These are phyloP conservation scores for Papilio protenor DNA, from an alignment of 2,888 invertebrate species.

Conservation along the genomic window DNA sequence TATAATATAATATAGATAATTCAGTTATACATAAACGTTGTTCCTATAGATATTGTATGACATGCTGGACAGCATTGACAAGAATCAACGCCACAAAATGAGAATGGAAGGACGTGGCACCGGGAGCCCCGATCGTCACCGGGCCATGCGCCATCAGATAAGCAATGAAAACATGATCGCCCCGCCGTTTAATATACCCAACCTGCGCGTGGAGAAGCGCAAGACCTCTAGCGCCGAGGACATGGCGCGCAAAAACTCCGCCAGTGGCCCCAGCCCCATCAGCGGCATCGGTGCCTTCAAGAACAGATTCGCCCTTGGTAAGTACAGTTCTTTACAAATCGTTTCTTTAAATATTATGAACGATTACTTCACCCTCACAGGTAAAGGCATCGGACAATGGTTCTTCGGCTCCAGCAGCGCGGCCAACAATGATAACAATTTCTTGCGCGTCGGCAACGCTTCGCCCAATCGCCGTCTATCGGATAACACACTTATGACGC, in stretches of 20 bases:
- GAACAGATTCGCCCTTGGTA: constrained; percentile 49
- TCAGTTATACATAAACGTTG: neutral
- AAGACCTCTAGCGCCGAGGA: constrained; percentile 96
- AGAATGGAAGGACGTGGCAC: constrained; percentile 91
- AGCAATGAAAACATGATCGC: constrained; percentile 94
- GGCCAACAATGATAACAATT: constrained; percentile 92
- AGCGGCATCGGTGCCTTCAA: constrained; percentile 64
- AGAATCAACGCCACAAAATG: constrained; percentile 94
- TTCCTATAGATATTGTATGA: constrained; percentile 90
- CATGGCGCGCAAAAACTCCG: constrained; percentile 94
- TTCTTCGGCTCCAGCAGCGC: constrained; percentile 94
- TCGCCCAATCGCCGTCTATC: constrained; percentile 95
- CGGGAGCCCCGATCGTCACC: constrained; percentile 90
- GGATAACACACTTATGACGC: constrained; percentile 96
- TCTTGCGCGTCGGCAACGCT: constrained; percentile 92
- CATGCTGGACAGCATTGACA: constrained; percentile 95
- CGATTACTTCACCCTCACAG: constrained; percentile 47
- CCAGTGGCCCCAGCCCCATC: constrained; percentile 78
- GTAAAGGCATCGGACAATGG: constrained; percentile 88
- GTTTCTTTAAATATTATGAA: neutral
- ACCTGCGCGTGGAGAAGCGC: constrained; percentile 92
- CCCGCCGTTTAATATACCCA: constrained; percentile 94
- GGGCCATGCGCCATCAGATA: constrained; percentile 90
- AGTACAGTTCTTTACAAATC: neutral
- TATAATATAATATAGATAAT: too few species aligned